A percentile compares a stretch with the other conserved stretches of the same genome.
Conservation (phyloP, 2,113 vertebrate genomes). For the Dinomys branickii region DNA sequence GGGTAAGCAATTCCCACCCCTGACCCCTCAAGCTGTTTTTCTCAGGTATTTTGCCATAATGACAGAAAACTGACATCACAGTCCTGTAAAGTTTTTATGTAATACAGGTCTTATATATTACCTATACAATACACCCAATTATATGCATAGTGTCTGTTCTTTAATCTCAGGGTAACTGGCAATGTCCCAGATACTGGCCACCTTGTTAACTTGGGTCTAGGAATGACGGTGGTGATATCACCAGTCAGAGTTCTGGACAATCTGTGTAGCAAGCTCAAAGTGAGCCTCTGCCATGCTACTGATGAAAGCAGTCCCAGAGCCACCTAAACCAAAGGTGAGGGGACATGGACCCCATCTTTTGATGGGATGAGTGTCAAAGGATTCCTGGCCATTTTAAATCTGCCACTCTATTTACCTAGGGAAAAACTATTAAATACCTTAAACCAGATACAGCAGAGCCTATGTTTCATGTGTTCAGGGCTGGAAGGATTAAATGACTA, state of each 20-base stretch:
- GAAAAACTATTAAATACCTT: background rate
- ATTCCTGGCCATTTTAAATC: background rate
- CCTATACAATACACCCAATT: background rate
- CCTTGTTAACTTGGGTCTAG: background rate
- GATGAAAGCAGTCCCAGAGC: background rate
- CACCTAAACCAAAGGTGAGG: background rate
- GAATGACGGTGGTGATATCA: background rate
- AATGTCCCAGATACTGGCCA: background rate
- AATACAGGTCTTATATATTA: background rate
- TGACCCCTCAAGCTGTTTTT: background rate
- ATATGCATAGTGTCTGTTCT: background rate
- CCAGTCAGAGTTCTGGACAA: background rate
- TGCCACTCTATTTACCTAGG: background rate
- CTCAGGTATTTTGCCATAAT: background rate
- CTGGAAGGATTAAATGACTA: background rate
- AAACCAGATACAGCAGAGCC: background rate
- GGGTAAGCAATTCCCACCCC: background rate
- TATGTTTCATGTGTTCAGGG: background rate
- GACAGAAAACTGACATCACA: background rate
- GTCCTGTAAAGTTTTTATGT: background rate
- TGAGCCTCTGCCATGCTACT: too few relatives aligned
- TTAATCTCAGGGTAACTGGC: background rate
- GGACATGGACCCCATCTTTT: background rate
- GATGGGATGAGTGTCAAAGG: background rate
- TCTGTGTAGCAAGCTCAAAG: background rate